Evolutionary conservation across 2,797 vertebrate species (phyloP).

Genomic region (Eidolon dupreanum): DNA sequence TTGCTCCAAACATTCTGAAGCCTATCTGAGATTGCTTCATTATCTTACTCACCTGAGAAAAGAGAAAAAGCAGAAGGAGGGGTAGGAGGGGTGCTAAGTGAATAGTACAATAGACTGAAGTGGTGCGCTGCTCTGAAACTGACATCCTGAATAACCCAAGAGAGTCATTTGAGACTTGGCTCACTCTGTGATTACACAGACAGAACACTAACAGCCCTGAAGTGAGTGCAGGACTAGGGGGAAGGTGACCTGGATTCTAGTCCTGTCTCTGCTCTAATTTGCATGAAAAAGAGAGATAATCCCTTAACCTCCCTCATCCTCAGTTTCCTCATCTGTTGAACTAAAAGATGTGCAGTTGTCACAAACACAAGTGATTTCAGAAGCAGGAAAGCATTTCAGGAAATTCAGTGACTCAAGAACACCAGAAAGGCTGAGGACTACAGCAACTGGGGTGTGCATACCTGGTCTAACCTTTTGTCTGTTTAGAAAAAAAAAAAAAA

Average conservation of each 20-base stretch:
- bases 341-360: not conserved
- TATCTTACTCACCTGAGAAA: not conserved
- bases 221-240: not conserved
- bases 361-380: not conserved
- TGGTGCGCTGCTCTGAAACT: not conserved
- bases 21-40: not conserved
- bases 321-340: not conserved
- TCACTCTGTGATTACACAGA: not conserved
- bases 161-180: not conserved
- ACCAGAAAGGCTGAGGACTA: not conserved
- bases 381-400: not conserved
- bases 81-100: rapidly evolving
- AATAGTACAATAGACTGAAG: not conserved
- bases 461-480: not conserved
- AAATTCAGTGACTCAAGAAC: not conserved
- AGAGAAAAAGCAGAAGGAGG: not conserved
- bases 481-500: too few relatives aligned
- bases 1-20: not conserved
- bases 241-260: not conserved
- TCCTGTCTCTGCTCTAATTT: not conserved
- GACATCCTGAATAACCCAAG: not conserved
- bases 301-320: not conserved
- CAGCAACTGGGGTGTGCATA: not conserved
- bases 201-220: not conserved
- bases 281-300: not conserved